These are phyloP conservation scores for Perca fluviatilis DNA, from an alignment of 2,113 vertebrate genomes.

Conservation along the genomic window DNA sequence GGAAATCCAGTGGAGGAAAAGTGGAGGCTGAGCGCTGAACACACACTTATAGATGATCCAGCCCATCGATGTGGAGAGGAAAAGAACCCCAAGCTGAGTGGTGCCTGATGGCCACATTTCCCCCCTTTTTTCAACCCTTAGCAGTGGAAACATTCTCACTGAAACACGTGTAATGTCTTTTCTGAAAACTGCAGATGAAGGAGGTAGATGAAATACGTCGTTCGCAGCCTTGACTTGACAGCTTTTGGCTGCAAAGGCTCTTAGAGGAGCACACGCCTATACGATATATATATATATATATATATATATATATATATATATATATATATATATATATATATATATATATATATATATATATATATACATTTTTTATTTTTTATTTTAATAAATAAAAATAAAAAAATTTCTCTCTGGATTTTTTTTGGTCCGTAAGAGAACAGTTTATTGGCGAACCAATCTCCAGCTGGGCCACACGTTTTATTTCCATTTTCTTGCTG, in stretches of 20 bases:
- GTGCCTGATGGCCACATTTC: slow-evolving; percentile 10
- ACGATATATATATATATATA: too few relatives aligned
- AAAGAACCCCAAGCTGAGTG: slow-evolving; percentile 32
- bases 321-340: too few relatives aligned
- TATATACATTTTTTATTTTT: too few relatives aligned
- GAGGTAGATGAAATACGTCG: not conserved
- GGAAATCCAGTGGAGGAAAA: slow-evolving; percentile 63
- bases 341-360: too few relatives aligned
- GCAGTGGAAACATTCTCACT: slow-evolving; percentile 44
- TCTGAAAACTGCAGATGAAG: not conserved
- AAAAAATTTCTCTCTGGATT: not conserved
- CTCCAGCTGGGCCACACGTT: slow-evolving; percentile 15
- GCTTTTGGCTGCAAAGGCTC: not conserved
- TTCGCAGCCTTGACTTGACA: not conserved
- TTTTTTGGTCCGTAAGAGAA: not conserved
- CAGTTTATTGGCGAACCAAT: not conserved
- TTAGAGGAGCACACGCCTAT: not conserved
- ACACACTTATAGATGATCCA: slow-evolving; percentile 64
- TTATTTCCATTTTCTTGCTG: slow-evolving; percentile 16
- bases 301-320: too few relatives aligned
- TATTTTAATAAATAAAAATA: too few relatives aligned
- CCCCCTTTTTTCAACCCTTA: slow-evolving; percentile 1
- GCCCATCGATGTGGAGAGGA: slow-evolving; percentile 14
- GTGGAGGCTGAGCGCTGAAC: slow-evolving; percentile 42
- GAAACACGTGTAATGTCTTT: slow-evolving; percentile 6